Base-by-base conservation (phyloP, 2,113 vertebrate species). In the Platichthys flesus region DNA sequence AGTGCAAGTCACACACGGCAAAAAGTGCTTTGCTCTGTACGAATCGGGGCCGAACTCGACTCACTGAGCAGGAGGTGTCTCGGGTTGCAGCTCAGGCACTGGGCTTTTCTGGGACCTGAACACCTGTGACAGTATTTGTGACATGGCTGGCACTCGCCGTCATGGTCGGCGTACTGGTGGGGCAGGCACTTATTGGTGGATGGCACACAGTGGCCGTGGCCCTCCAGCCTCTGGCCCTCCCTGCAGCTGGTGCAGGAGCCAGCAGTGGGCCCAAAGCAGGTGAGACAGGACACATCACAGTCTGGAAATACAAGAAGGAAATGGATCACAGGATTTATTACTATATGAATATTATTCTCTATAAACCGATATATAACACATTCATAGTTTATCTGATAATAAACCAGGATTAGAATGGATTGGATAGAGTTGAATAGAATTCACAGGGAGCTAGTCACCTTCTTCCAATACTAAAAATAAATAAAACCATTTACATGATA, bases 41-140 rank as follows among this genome's bases (percentile, higher is more conserved):
- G 73, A 37, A 60, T 37, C 35, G 35, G 35, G 31, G 35, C 13
- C 23, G 8, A 56, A 59, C 37, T 37, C 0, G 18, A 85, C 97
- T 97, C 90, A 98, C 97, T 96, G 81, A 97, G 93, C 77, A 98
- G 94, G 73, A 95, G 92, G n/a, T 20, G 84, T 14, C 90, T 85
- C 14, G 86, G 81, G 0, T 8, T 92, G 83, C 97, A 99, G 93
- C 90, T 94, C 13, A 94, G 90, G 61, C 97, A 99, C 2, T 95
- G 93, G 26, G 91, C 76, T 81, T 94, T 89, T 0, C 91, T 76
- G 0, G 96, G 94, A 23, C 97, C 97, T 0, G 68, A 92, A 74
- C 97, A 99, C 57, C 60, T 92, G 47, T 92, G 83, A 67, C 97
- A 99, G 82, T 93, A 93, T 37, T 83, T 90, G 78, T 99, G 97